Conservation (phyloP, 1,140 invertebrate species). For the Scylla paramamosain region DNA sequence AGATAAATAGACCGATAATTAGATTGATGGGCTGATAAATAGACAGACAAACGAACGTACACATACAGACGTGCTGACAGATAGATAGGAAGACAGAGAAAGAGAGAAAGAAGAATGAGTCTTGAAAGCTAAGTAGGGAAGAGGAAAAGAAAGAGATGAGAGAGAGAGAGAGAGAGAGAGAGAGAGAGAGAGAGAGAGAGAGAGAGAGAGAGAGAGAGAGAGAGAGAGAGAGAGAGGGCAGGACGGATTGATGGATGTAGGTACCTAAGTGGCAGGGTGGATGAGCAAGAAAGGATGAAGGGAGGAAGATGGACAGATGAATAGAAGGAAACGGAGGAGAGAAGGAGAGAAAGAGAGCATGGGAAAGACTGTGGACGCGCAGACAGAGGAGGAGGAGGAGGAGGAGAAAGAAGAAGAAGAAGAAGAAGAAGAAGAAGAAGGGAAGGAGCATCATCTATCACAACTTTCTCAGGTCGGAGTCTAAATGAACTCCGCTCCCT, state of each 20-base stretch:
- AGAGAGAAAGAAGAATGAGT: neutral
- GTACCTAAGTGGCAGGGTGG: too few species aligned
- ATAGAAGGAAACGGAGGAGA: neutral
- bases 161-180: too few species aligned
- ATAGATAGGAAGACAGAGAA: too few species aligned
- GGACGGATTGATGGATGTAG: too few species aligned
- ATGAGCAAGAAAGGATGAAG: neutral
- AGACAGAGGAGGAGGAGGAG: neutral
- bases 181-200: too few species aligned
- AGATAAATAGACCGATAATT: too few species aligned
- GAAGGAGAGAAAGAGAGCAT: neutral
- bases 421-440: neutral
- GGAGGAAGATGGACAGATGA: neutral
- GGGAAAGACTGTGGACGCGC: neutral
- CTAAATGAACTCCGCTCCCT: neutral
- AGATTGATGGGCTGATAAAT: too few species aligned
- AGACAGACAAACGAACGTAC: too few species aligned
- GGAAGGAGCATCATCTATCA: neutral
- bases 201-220: too few species aligned
- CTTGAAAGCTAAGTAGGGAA: neutral
- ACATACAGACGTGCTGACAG: too few species aligned
- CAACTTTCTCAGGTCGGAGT: conserved; percentile 9
- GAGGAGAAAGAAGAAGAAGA: neutral
- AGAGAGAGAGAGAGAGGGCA: too few species aligned
- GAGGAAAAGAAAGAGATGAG: neutral